Conservation (phyloP, 2,797 vertebrate genomes). For the Sarcoramphus papa region DNA sequence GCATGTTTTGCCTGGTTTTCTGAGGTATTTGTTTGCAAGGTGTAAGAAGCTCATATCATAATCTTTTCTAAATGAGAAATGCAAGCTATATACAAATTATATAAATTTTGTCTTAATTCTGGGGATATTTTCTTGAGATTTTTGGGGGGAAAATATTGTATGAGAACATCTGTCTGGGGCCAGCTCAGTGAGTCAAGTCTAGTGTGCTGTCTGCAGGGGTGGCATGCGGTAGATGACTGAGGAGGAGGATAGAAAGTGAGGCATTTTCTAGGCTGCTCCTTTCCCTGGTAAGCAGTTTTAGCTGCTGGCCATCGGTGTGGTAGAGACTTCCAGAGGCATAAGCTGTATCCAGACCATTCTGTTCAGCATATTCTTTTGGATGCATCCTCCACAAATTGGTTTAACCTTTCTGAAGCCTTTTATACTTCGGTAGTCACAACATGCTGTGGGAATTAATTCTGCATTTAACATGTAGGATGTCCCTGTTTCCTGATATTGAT, state of each 20-base stretch:
- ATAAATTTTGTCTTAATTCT: neutral
- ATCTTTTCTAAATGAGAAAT: neutral
- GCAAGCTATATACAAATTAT: neutral
- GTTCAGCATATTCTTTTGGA: neutral
- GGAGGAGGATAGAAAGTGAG: neutral
- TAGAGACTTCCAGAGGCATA: neutral
- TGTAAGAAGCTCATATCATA: neutral
- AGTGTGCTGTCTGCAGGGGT: neutral
- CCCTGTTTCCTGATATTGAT: neutral
- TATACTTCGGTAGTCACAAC: neutral
- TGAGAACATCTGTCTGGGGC: neutral
- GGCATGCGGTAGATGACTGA: neutral
- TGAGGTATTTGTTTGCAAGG: neutral
- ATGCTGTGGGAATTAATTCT: neutral
- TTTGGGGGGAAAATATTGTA: neutral
- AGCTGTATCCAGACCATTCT: neutral
- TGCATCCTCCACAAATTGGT: neutral
- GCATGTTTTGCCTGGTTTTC: neutral
- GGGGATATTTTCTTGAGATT: neutral
- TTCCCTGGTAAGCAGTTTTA: neutral
- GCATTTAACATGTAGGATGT: neutral
- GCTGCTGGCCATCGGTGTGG: neutral
- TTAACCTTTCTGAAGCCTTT: neutral
- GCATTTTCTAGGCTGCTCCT: neutral
- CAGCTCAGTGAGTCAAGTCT: neutral